Conservation (phyloP, 1,140 invertebrate species). For the Drosophila micromelanica region DNA sequence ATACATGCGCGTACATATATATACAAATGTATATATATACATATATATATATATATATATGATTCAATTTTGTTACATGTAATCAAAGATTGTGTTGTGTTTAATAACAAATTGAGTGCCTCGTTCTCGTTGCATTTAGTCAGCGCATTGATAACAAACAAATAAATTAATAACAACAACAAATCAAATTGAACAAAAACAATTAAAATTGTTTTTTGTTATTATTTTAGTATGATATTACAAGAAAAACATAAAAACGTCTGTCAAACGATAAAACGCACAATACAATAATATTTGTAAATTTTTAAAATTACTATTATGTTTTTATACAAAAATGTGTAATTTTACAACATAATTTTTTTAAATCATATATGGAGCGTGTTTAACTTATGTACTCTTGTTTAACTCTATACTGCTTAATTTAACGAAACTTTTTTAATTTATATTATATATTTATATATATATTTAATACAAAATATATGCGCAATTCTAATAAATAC, state of each 20-base stretch:
- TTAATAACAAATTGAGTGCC: conserved; percentile 76
- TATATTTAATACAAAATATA: conserved; percentile 70
- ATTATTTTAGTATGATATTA: conserved; percentile 38
- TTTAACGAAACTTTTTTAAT: conserved; percentile 71
- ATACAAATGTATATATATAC: too few relatives aligned
- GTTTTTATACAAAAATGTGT: conserved; percentile 50
- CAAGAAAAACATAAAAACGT: conserved; percentile 23
- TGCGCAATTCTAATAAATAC: conserved; percentile 79
- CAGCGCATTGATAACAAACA: conserved; percentile 59
- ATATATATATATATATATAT: conserved; percentile 36
- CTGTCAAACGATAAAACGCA: conserved; percentile 50
- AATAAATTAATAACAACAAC: conserved; percentile 27
- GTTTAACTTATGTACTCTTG: conserved; percentile 56
- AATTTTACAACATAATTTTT: conserved; percentile 51
- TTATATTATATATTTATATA: conserved; percentile 46
- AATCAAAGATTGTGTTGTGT: conserved; percentile 44
- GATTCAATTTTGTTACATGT: conserved; percentile 56
- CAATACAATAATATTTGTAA: conserved; percentile 62
- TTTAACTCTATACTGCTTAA: conserved; percentile 67
- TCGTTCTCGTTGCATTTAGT: conserved; percentile 64
- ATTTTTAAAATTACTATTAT: conserved; percentile 42
- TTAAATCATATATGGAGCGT: conserved; percentile 41
- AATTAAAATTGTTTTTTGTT: conserved; percentile 27
- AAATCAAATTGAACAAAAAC: conserved; percentile 7
- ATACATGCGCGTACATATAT: too few relatives aligned